Evolutionary conservation across 2,113 vertebrate species (phyloP), one percentile per base, ranked within the genome.

Genomic region (Labrus mixtus): DNA sequence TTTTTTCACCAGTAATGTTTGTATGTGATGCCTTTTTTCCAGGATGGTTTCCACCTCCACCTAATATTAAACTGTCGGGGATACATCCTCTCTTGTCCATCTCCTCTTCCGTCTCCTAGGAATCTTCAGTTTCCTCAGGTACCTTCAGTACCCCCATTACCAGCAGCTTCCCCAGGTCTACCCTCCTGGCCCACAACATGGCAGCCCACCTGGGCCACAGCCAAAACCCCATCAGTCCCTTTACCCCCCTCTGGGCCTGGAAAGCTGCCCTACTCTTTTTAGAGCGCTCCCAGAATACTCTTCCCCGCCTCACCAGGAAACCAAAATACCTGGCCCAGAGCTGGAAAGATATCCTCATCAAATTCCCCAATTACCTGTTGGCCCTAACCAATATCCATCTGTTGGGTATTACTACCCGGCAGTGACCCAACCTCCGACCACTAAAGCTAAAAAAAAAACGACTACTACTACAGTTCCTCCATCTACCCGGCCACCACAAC

Each of bases 11-110:
- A 61, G 4, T 48, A 36, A 4, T 62, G 12, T 23, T 55, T 58
- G 39, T 23, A 4, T n/a, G 10, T 36, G 22, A 22, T 76, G 0
- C n/a, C 68, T 41, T 41, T 62, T 73, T 74, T 70, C 20, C 79
- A 95, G 94, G 86, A 84, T 60, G 75, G 65, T 11, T 45, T 64
- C 2, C 51, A 73, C 11, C 72, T 94, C 10, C 23, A 84, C 0
- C n/a, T 94, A 13, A 22, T 85, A n/a, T 23, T 87, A 16, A 72
- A 88, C 55, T 55, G 79, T 69, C 70, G 79, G 19, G 79, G 85
- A 67, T 92, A 84, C 33, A 63, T 77, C 41, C 84, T 93, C 4
- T 85, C 91, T 20, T 95, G 94, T 73, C 85, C 84, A 8, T 36
- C 57, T 60, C 68, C 17, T 39, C 58, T 39, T 25, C 41, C 29